Evolutionary conservation across 2,888 invertebrate genomes (phyloP).

Genomic region (Lepidocyrtinus sp.): DNA sequence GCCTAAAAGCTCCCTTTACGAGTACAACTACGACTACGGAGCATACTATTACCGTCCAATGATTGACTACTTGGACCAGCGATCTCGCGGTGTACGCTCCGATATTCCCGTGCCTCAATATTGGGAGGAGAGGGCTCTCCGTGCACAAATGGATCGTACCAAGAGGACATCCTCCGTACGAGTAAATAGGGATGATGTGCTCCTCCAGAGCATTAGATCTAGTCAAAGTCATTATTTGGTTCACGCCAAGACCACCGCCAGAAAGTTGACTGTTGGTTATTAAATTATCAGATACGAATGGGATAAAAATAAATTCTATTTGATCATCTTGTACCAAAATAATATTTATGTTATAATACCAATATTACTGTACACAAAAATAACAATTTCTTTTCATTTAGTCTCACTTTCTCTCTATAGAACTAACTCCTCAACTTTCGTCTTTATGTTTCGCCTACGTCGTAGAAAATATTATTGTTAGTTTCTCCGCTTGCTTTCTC

Average conservation of each 20-base stretch:
- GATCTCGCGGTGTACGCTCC: constrained; percentile 62
- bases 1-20: constrained; percentile 67
- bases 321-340: neutral
- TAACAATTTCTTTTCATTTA: too few species aligned
- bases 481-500: neutral
- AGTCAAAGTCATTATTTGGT: constrained; percentile 67
- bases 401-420: too few species aligned
- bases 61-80: constrained; percentile 83
- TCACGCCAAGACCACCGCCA: constrained; percentile 68
- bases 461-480: too few species aligned
- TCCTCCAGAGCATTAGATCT: constrained; percentile 66
- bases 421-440: neutral
- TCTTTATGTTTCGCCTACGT: neutral
- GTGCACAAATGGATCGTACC: constrained; percentile 66
- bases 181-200: constrained; percentile 60
- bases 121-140: constrained; percentile 69
- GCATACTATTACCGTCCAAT: constrained; percentile 90
- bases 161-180: constrained; percentile 59
- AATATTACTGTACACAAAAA: too few species aligned
- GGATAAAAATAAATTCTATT: constrained; percentile 7
- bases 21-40: constrained; percentile 87
- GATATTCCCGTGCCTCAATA: constrained; percentile 64
- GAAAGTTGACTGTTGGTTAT: constrained; percentile 59
- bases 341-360: neutral
- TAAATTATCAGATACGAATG: constrained; percentile 28